These are phyloP conservation scores for Epinephelus awoara DNA, from an alignment of 2,797 vertebrate species.

Conservation along the genomic window DNA sequence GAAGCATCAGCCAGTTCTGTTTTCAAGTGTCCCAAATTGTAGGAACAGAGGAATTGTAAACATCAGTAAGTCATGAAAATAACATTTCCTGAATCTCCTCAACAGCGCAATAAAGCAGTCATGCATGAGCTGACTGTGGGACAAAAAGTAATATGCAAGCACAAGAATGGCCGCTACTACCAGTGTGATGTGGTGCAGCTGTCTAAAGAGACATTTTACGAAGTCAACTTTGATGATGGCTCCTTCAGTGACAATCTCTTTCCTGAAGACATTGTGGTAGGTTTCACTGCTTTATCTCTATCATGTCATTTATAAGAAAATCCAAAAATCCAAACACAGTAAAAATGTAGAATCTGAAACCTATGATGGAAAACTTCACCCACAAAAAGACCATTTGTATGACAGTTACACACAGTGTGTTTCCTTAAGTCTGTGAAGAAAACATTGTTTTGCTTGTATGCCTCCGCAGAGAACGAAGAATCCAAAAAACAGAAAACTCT, in stretches of 20 bases:
- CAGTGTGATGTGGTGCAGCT: slow-evolving; percentile 94
- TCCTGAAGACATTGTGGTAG: slow-evolving; percentile 94
- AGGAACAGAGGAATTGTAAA: background rate
- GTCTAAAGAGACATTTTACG: slow-evolving; percentile 94
- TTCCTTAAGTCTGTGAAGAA: too few species aligned
- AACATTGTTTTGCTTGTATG: too few species aligned
- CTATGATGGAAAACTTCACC: too few species aligned
- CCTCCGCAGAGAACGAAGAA: too few species aligned
- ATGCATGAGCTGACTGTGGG: slow-evolving; percentile 90
- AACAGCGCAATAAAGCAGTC: slow-evolving; percentile 84
- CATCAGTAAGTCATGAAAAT: background rate
- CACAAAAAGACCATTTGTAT: too few species aligned
- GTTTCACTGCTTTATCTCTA: slow-evolving; percentile 34
- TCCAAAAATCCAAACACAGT: background rate
- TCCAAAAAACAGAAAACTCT: too few species aligned
- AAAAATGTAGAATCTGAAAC: background rate
- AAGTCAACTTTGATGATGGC: slow-evolving; percentile 97
- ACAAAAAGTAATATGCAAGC: slow-evolving; percentile 96
- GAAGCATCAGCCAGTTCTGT: background rate
- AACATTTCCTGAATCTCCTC: background rate
- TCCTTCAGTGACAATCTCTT: slow-evolving; percentile 98
- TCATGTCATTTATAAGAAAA: background rate
- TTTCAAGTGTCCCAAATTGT: background rate
- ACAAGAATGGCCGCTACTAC: slow-evolving; percentile 96
- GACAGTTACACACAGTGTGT: too few species aligned